Percentiles rank a stretch among this genome's conserved stretches.
phyloP scores from a whole-genome alignment of 2,888 invertebrate genomes.

The Amphipoea lucens region DNA sequence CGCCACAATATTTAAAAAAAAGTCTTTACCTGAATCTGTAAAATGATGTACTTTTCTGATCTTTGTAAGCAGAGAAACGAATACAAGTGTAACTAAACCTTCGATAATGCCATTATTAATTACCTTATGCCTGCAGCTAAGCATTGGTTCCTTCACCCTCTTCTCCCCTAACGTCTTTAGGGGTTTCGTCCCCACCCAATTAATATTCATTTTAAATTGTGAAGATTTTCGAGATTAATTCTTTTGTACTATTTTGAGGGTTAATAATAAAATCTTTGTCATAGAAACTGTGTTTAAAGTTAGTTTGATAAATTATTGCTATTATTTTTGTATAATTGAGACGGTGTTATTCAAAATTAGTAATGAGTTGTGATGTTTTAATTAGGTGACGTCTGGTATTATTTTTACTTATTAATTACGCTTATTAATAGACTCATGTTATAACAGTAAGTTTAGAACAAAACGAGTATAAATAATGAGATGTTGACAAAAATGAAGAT shows the following conservation, averaged over 20 bases:
- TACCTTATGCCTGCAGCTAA: conserved; percentile 22
- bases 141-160: conserved; percentile 42
- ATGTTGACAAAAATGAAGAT: neutral
- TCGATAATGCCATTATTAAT: conserved; percentile 37
- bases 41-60: neutral
- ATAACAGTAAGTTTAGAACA: neutral
- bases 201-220: conserved; percentile 73
- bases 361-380: conserved; percentile 52
- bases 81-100: conserved; percentile 20
- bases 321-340: conserved; percentile 76
- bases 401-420: conserved; percentile 37
- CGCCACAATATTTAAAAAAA: neutral
- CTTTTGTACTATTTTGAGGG: conserved; percentile 85
- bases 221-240: conserved; percentile 85
- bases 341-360: conserved; percentile 57
- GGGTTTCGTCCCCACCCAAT: conserved; percentile 77
- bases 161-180: conserved; percentile 66
- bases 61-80: neutral
- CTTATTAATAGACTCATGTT: neutral
- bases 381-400: conserved; percentile 29
- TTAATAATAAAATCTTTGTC: conserved; percentile 77
- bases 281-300: conserved; percentile 78
- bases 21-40: neutral
- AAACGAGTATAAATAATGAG: neutral
- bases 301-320: conserved; percentile 80